phyloP scores from a whole-genome alignment of 2,888 invertebrate genomes.

The Lysandra coridon region DNA sequence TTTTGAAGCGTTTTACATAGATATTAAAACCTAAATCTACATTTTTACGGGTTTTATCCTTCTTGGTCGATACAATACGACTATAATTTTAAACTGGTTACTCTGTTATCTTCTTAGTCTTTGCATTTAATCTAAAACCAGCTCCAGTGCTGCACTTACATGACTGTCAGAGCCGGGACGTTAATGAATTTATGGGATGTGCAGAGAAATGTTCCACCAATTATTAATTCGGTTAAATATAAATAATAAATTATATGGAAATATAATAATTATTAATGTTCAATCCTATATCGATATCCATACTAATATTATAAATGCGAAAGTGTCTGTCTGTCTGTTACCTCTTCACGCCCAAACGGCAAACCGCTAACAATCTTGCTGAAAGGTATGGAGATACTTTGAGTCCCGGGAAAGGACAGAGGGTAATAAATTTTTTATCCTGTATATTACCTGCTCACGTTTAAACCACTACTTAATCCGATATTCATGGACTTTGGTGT shows the following conservation, averaged over 20 bases:
- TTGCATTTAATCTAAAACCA: background rate
- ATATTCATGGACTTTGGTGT: too few relatives aligned
- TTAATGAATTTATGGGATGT: background rate
- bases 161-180: background rate
- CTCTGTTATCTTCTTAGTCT: background rate
- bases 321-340: too few relatives aligned
- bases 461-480: too few relatives aligned
- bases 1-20: background rate
- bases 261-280: too few relatives aligned
- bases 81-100: background rate
- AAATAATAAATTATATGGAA: background rate
- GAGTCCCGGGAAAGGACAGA: too few relatives aligned
- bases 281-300: too few relatives aligned
- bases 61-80: background rate
- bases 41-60: background rate
- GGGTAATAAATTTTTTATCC: too few relatives aligned
- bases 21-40: background rate
- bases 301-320: too few relatives aligned
- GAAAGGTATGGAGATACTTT: too few relatives aligned
- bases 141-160: background rate
- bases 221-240: background rate
- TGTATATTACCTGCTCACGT: too few relatives aligned
- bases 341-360: too few relatives aligned
- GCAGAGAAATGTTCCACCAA: background rate
- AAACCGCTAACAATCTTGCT: too few relatives aligned